These are phyloP conservation scores for Euphydryas editha DNA, from an alignment of 2,888 invertebrate genomes.

Conservation along the genomic window DNA sequence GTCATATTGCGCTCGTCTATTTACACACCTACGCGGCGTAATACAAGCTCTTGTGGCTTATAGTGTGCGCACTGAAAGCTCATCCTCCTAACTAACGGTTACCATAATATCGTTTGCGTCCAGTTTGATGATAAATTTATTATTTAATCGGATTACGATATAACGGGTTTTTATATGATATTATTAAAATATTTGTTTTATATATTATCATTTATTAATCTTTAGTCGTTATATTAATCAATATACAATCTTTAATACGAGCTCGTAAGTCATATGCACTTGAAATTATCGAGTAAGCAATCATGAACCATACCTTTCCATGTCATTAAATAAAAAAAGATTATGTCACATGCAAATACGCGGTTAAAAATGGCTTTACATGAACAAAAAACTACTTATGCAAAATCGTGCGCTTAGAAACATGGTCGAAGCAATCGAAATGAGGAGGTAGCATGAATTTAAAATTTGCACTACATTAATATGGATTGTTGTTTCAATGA, in stretches of 20 bases:
- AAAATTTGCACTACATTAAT: constrained; percentile 83
- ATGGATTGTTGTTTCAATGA: constrained; percentile 83
- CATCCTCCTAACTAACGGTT: constrained; percentile 77
- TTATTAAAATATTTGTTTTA: background rate
- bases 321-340: constrained; percentile 49
- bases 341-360: constrained; percentile 65
- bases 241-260: background rate
- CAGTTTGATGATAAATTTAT: constrained; percentile 68
- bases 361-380: constrained; percentile 74
- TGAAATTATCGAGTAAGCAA: background rate
- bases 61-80: constrained; percentile 50
- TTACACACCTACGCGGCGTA: constrained; percentile 47
- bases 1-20: no score
- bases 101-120: constrained; percentile 73
- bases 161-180: constrained; percentile 7
- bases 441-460: constrained; percentile 79
- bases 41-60: background rate
- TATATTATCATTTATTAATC: background rate
- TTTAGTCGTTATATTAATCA: no score
- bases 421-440: constrained; percentile 74
- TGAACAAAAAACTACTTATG: constrained; percentile 77
- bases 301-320: background rate
- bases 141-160: constrained; percentile 49
- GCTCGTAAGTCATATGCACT: background rate
- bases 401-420: constrained; percentile 80